Base-by-base conservation (phyloP, 2,888 invertebrate genomes). In the Argyra leucocephala region DNA sequence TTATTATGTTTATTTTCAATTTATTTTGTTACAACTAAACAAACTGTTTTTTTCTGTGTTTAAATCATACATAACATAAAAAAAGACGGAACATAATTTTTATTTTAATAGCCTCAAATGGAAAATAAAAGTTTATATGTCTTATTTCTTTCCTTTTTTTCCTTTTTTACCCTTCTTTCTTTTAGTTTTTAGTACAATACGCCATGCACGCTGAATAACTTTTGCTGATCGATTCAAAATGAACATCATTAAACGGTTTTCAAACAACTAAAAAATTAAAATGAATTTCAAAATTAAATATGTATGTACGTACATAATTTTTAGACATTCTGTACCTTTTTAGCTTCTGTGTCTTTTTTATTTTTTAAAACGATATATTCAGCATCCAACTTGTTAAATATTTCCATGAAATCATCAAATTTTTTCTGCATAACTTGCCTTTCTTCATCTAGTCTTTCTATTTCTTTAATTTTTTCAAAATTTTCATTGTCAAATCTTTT, bases 401-500 rank as follows among this genome's bases (percentile, higher is more conserved):
- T 69, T 2, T 71, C 64, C 67, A 75, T 70, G 57, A 73, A 78
- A 2, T 72, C 68, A 12, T 75, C 70, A 1, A 76, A 70, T 1
- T 69, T 62, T n/a, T 67, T 65, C 3, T 73, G 70, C 6, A 72
- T 70, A 12, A 65, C 68, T 9, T 72, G 68, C 23, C 73, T 71
- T 22, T 71, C 65, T 2, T 73, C 72, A 58, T 70, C 68, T 1
- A 80, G 68, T 3, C 70, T 64, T 3, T 73, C 24, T 37, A 75
- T 73, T 67, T 78, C 76, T 10, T 69, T 65, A 22, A 73, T 72
- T 68, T 76, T 75, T 5, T 78, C 77, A 3, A 73, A 72, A 65
- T 80, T 75, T 36, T 72, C 71, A 48, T 70, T 69, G 64, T 79
- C 79, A 64, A 76, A 80, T 69, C 75, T 79, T 18, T 71, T 74